Base-by-base conservation (phyloP, 2,888 invertebrate genomes). In the Limnephilus marmoratus region DNA sequence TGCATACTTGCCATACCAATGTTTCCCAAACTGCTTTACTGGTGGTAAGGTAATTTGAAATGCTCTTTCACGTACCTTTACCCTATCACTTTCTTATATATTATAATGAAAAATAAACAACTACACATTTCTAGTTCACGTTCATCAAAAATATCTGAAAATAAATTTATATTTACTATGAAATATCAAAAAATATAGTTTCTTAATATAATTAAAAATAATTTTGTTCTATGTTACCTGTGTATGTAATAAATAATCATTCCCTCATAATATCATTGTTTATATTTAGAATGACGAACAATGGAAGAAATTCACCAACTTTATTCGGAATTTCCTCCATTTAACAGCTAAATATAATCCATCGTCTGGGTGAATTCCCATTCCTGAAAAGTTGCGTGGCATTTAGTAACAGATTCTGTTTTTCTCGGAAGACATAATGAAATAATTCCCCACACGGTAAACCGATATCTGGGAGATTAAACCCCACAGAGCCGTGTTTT, bases 391-490 rank as follows among this genome's bases (percentile, higher is more conserved):
- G 68, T 9, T n/a, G 68, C 68, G 68, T 68, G 68, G 24, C n/a
- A 68, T 68, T 68, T 68, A 68, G 68, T 68, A 68, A 68, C 7
- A 68, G 68, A 68, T 68, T 68, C 24, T 68, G 68, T 68, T 68
- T 68, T 68, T 68, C 68, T 68, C n/a, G 24, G 7, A 68, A 68
- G 68, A 89, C 31, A 81, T 88, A 88, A 88, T 80, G 37, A 89
- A 80, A 89, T 80, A 80, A 89, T 80, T 89, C 81, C 88, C n/a
- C 88, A 29, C 80, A 80, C 88, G 88, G 88, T 88, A 34, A 53
- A 29, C 88, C 88, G 68, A 86, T 86, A 49, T 86, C 45, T 12
- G 86, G 7, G 29, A 86, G 45, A 86, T 86, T 86, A 41, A 37
- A 83, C 37, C 88, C 18, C 81, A 29, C 34, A 80, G 80, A 80